Percentiles rank a stretch among this genome's conserved stretches.
Evolutionary conservation across 1,140 invertebrate genomes (phyloP).

Genomic region (Rhagoletis zephyria): DNA sequence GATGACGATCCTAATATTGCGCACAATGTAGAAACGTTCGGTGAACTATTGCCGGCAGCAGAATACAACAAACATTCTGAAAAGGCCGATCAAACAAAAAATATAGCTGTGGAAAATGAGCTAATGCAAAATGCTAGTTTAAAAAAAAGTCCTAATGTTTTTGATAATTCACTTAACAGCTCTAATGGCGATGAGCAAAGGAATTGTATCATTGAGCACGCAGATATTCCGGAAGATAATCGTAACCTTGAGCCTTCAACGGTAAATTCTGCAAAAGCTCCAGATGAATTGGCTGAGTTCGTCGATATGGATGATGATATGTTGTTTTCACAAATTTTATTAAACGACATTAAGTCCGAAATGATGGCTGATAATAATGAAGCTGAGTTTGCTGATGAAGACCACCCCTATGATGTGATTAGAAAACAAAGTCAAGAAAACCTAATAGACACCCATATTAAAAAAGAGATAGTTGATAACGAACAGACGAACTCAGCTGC

Average conservation of each 20-base stretch:
- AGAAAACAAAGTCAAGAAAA: not conserved
- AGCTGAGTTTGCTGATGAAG: conserved; percentile 15
- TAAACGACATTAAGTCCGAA: conserved; percentile 66
- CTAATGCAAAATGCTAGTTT: too few species aligned
- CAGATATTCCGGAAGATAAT: not conserved
- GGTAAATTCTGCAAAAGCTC: not conserved
- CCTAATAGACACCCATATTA: not conserved
- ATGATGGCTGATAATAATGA: conserved; percentile 58
- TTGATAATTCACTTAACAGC: conserved; percentile 52
- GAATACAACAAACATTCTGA: not conserved
- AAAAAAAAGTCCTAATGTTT: conserved; percentile 53
- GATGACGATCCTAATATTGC: not conserved
- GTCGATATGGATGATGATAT: conserved; percentile 54
- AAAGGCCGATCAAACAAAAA: not conserved
- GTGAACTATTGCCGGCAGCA: not conserved
- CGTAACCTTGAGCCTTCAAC: not conserved
- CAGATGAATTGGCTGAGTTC: conserved; percentile 13
- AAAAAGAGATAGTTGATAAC: conserved; percentile 24
- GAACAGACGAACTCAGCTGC: not conserved
- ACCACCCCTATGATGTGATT: not conserved
- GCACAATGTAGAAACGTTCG: not conserved
- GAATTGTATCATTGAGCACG: not conserved
- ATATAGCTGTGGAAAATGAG: not conserved
- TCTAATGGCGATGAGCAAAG: conserved; percentile 9
- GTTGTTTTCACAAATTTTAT: conserved; percentile 53